These are phyloP conservation scores for Caranx melampygus DNA, from an alignment of 2,113 vertebrate genomes.

Conservation along the genomic window DNA sequence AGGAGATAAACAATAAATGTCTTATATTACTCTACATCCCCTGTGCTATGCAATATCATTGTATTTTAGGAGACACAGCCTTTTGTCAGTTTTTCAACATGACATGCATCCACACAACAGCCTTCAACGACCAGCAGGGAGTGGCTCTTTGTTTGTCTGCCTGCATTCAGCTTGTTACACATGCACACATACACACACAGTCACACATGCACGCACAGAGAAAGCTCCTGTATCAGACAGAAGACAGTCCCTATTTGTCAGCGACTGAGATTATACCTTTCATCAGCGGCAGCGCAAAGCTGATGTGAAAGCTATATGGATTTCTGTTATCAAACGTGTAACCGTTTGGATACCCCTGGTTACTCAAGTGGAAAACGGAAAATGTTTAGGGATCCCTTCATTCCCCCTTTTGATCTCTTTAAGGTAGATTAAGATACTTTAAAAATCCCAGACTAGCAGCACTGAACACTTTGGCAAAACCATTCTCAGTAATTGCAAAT, in stretches of 20 bases:
- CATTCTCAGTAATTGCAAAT: constrained; percentile 70
- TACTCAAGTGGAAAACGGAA: constrained; percentile 50
- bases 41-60: constrained; percentile 42
- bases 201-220: constrained; percentile 28
- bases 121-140: constrained; percentile 52
- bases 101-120: constrained; percentile 37
- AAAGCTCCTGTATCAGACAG: constrained; percentile 40
- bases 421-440: constrained; percentile 39
- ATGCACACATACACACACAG: constrained; percentile 15
- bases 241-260: constrained; percentile 53
- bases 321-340: constrained; percentile 62
- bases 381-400: constrained; percentile 41
- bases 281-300: constrained; percentile 46
- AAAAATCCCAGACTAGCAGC: constrained; percentile 42
- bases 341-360: constrained; percentile 29
- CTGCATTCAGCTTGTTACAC: constrained; percentile 31
- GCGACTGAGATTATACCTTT: constrained; percentile 56
- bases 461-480: constrained; percentile 38
- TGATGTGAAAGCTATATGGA: constrained; percentile 58
- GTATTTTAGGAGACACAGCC: constrained; percentile 31
- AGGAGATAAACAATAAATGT: constrained; percentile 55
- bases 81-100: constrained; percentile 29
- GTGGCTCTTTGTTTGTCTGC: constrained; percentile 68
- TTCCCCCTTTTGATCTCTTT: constrained; percentile 18
- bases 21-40: constrained; percentile 63